Evolutionary conservation across 2,113 vertebrate species (phyloP), one percentile per base, ranked within the genome.

Genomic region (Colaptes auratus): DNA sequence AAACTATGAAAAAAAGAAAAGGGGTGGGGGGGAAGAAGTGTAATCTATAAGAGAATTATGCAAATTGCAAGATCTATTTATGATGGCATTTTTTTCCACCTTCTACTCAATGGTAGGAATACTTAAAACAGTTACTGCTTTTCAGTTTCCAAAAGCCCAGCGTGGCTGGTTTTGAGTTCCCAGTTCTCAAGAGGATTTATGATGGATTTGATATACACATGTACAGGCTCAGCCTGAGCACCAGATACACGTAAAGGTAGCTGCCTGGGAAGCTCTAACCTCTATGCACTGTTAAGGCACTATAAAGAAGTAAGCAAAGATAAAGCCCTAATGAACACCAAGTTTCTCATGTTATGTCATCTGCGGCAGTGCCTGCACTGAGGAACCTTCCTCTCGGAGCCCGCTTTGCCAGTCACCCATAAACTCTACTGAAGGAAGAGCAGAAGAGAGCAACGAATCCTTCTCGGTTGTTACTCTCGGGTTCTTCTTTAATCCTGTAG

Each of bases 371-470:
- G 58, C 28, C 44, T 46, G 7, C 52, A 1, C 66, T 7, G 21
- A 4, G 6, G 15, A 50, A 50, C 63, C 52, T 16, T 17, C n/a
- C 12, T 0, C 28, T n/a, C 48, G 14, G 19, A 7, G 28, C 24
- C 28, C 15, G 0, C 48, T 67, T 13, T 3, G 7, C 20, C 36
- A 0, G 46, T 5, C 28, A 31, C 15, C 42, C 25, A 1, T 3
- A 6, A 36, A 58, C 33, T n/a, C 67, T 4, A 2, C 7, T 0
- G 14, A 15, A 60, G 16, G 28, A 10, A 42, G 10, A 12, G 0
- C 36, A 9, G 19, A 3, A 3, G 23, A 17, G 15, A 20, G 35
- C 27, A 10, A 9, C 0, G 33, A 44, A 8, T 1, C 1, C 53
- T 30, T 12, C 61, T 18, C 56, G 17, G 35, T 36, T 13, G 31